Evolutionary conservation across 2,113 vertebrate genomes (phyloP), one percentile per base, ranked within the genome.

Genomic region (Damaliscus lunatus): DNA sequence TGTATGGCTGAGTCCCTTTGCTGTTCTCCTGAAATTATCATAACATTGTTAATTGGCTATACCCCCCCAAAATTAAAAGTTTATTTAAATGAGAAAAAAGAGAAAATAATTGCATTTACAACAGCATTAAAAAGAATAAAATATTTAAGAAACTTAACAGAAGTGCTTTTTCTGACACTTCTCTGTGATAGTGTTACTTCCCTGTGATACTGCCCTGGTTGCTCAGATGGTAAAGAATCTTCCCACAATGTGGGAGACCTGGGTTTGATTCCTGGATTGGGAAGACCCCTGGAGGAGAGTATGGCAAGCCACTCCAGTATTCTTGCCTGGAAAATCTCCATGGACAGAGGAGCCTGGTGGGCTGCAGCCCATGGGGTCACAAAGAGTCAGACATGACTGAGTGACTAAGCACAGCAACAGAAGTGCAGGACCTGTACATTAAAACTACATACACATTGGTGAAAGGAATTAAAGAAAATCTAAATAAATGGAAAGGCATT

Each of bases 381-480:
- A 64, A 62, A 62, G 8, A 67, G n/a, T 67, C 64, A 67, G n/a
- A 36, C 64, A 67, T 3, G n/a, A 67, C n/a, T 67, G 8, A 67
- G 9, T 0, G 1, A 21, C 64, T 67, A 67, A 36, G 17, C 64
- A 36, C 33, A 67, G 4, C 9, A 21, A 36, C n/a, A 67, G 36
- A 90, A 78, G 33, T 64, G 9, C 9, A 57, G 78, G 29, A 86
- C 5, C 16, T 84, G 6, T 19, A 40, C 17, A 36, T 9, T 55
- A 78, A 85, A 90, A 57, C 48, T 57, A 48, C 36, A 80, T 78
- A 64, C 25, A 80, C 33, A 25, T n/a, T 85, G 8, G 36, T 57
- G 46, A 40, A 48, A 90, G 12, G n/a, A 85, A 96, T 50, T 84
- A 92, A 71, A 59, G 13, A 40, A 88, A 92, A 43, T 62, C 19